Evolutionary conservation across 2,113 vertebrate genomes (phyloP).

Genomic region (Orcinus orca): DNA sequence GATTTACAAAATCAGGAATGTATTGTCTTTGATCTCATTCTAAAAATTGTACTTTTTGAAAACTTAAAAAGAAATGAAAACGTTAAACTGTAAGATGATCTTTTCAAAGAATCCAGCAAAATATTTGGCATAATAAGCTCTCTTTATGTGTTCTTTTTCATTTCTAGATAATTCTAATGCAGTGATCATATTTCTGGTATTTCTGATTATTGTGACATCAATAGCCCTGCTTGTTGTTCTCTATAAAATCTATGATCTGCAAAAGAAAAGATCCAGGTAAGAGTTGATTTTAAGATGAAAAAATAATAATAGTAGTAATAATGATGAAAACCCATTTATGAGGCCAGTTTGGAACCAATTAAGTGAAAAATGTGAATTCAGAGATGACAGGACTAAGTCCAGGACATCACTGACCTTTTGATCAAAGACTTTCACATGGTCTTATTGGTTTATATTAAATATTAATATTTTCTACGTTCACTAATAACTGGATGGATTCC

Average conservation of each 20-base stretch:
- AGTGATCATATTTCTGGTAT: slow-evolving; percentile 89
- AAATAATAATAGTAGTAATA: background rate
- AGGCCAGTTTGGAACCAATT: no score
- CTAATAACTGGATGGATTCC: background rate
- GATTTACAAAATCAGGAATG: background rate
- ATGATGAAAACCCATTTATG: fast-evolving
- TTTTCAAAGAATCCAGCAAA: background rate
- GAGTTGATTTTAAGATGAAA: background rate
- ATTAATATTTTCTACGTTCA: background rate
- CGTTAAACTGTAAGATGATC: background rate
- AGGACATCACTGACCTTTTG: background rate
- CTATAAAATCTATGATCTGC: slow-evolving; percentile 92
- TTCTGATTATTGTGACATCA: slow-evolving; percentile 90
- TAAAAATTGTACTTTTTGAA: background rate
- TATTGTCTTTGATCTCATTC: background rate
- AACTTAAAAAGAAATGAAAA: background rate
- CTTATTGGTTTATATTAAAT: background rate
- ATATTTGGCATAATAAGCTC: background rate
- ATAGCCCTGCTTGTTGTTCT: slow-evolving; percentile 90
- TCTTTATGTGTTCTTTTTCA: slow-evolving; percentile 17
- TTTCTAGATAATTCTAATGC: slow-evolving; percentile 89
- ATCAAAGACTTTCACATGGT: background rate
- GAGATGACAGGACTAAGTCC: fast-evolving
- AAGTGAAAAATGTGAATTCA: background rate
- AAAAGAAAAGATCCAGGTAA: slow-evolving; percentile 86